Base-by-base conservation (phyloP, 2,797 vertebrate genomes). In the Pseudochaenichthys georgianus region DNA sequence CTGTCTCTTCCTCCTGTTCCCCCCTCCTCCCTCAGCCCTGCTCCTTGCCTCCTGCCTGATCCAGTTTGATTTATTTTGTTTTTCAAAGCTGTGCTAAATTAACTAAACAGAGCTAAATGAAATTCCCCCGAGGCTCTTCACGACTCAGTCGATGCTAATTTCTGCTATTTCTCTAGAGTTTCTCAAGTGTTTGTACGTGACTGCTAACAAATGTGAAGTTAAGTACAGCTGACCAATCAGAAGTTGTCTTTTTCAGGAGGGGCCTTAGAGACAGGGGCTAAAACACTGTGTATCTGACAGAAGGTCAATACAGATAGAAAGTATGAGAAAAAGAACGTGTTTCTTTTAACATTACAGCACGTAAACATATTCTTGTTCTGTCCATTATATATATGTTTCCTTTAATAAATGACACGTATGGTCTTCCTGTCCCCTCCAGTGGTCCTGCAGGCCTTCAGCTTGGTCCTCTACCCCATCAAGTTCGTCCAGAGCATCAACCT, bases 381-480 rank as follows among this genome's bases (percentile, higher is more conserved):
- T 28, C 28, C 28, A 28, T 28, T 28, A 28, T 28, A 28, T 28
- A 28, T 28, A 28, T 34, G 11, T 8, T 11, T 2, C 23, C 23
- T 62, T 51, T 38, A 55, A 47, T 9, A 38, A 46, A 21, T 38
- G 2, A 38, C 50, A 34, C 13, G 61, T 1, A 77, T 12, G 2
- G 4, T 60, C 3, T 70, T 3, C 10, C 0, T 69, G 7, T 85
- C 10, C 76, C 64, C 70, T 93, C 90, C 95, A 99, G 98, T 99
- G 89, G 97, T 99, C 88, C 95, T 99, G 69, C 98, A 99, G 92
- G 96, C 97, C 69, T 99, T 98, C 95, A 96, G 97, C 87, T 93
- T 99, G 93, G 97, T 99, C 80, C 96, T 99, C 81, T 99, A 97
- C 87, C 98, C 98, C 76, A 97, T 99, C 95, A 99, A 99, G 94